phyloP scores from a whole-genome alignment of 2,113 vertebrate species.

The Bujurquina vittata region DNA sequence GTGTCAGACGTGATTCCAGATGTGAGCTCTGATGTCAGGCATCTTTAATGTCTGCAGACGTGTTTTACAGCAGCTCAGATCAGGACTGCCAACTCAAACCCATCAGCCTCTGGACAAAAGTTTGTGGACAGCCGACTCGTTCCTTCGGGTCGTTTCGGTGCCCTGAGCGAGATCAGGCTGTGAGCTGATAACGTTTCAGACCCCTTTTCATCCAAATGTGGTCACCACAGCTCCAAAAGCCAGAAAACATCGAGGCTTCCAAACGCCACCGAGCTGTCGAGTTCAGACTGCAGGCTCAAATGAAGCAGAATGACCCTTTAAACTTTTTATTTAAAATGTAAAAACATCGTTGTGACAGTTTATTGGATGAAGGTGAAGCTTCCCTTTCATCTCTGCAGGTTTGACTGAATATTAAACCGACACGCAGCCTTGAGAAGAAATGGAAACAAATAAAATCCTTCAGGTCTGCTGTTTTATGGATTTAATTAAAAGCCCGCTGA shows the following conservation, averaged over 20 bases:
- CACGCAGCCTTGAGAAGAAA: neutral
- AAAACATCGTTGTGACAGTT: neutral
- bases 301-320: neutral
- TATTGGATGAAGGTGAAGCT: neutral
- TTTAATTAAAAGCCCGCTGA: neutral
- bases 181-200: neutral
- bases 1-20: neutral
- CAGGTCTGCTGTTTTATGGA: neutral
- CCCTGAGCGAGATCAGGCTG: neutral
- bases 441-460: neutral
- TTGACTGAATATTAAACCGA: neutral
- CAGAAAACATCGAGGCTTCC: neutral
- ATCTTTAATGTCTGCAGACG: neutral
- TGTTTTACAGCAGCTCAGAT: conserved; percentile 5
- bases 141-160: no score
- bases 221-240: neutral
- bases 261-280: neutral
- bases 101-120: neutral
- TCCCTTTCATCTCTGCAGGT: neutral
- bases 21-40: neutral
- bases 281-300: neutral
- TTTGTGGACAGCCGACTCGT: neutral
- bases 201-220: neutral
- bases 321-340: neutral
- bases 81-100: neutral